phyloP scores from a whole-genome alignment of 2,888 invertebrate species.

The Agapetus fuscipes region DNA sequence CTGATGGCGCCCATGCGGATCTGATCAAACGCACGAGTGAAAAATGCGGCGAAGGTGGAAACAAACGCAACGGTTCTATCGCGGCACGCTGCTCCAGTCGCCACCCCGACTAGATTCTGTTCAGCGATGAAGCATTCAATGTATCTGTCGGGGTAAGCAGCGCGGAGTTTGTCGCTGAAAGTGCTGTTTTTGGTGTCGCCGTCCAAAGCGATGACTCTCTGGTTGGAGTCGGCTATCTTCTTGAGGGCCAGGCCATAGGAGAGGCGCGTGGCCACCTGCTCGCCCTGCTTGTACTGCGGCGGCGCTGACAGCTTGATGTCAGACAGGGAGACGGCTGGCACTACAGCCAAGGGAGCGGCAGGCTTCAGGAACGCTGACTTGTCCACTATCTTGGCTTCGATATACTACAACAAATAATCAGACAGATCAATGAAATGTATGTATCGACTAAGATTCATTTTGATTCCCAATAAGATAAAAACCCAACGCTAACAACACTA shows the following conservation, averaged over 20 bases:
- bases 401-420: too few species aligned
- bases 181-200: conserved; percentile 99
- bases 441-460: too few species aligned
- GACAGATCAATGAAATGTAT: too few species aligned
- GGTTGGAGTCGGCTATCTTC: conserved; percentile 67
- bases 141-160: conserved; percentile 63
- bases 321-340: conserved; percentile 54
- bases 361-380: too few species aligned
- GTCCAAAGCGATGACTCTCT: conserved; percentile 85
- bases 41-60: conserved; percentile 97
- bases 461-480: too few species aligned
- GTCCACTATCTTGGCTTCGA: too few species aligned
- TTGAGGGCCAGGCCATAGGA: conserved; percentile 93
- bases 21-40: conserved; percentile 93
- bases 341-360: conserved; percentile 55
- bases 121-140: conserved; percentile 99
- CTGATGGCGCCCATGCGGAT: conserved; percentile 99
- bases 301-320: conserved; percentile 64
- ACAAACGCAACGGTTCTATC: conserved; percentile 89
- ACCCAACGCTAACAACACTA: too few species aligned
- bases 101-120: conserved; percentile 94
- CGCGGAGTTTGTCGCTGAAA: conserved; percentile 84
- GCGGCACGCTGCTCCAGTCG: conserved; percentile 88
- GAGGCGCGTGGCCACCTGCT: conserved; percentile 75
- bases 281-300: conserved; percentile 72